A percentile compares a stretch with the other conserved stretches of the same genome.
Conservation (phyloP, 2,888 invertebrate species). For the Dexiosoma caninum region DNA sequence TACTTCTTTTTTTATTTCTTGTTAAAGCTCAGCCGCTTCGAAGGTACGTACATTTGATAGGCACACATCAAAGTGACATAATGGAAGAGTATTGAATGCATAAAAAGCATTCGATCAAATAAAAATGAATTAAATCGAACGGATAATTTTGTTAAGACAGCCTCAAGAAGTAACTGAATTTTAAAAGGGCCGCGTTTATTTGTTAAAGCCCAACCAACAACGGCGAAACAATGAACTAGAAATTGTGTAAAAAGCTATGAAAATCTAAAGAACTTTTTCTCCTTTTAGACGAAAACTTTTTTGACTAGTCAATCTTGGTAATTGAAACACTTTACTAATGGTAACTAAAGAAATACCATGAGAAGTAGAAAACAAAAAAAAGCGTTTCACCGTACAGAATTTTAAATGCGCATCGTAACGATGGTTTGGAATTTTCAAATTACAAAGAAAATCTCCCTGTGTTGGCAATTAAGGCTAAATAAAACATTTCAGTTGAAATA, state of each 20-base stretch:
- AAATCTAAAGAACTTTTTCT: neutral
- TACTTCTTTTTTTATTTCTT: neutral
- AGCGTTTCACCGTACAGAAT: neutral
- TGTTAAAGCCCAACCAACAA: constrained; percentile 5
- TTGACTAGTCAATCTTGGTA: neutral
- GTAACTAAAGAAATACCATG: neutral
- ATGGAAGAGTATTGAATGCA: neutral
- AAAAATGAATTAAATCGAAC: constrained; percentile 13
- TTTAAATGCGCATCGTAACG: neutral
- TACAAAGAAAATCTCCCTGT: neutral
- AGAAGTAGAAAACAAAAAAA: neutral
- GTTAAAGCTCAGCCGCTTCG: neutral
- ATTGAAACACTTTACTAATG: constrained; percentile 30
- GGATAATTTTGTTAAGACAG: neutral
- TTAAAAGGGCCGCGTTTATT: constrained; percentile 18
- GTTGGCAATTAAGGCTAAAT: too few species aligned
- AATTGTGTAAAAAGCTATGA: neutral
- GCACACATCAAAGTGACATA: constrained; percentile 15
- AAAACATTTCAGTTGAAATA: too few species aligned
- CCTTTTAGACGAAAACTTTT: neutral
- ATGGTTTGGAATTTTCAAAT: neutral
- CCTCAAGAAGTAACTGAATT: neutral
- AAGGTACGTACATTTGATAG: constrained; percentile 16
- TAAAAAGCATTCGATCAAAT: constrained; percentile 31
- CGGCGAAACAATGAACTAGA: constrained; percentile 12